A percentile compares a stretch with the other conserved stretches of the same genome.
These are phyloP conservation scores for Enhydra lutris DNA, from an alignment of 2,113 vertebrate species.

Conservation along the genomic window DNA sequence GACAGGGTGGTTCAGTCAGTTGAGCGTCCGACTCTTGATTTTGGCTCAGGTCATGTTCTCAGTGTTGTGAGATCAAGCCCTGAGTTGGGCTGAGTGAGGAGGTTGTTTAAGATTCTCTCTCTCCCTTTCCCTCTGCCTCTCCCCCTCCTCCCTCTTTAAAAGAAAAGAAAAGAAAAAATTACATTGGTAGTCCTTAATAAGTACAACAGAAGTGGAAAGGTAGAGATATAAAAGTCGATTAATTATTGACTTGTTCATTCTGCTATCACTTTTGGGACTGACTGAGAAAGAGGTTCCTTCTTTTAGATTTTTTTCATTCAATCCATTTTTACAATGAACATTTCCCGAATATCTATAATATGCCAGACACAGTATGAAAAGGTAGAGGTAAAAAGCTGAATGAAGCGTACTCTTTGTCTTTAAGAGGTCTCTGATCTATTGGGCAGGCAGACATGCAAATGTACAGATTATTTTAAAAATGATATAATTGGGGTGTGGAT, in stretches of 20 bases:
- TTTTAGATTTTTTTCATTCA: neutral
- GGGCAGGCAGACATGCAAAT: neutral
- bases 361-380: neutral
- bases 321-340: neutral
- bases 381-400: neutral
- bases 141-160: neutral
- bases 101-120: neutral
- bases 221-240: neutral
- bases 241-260: neutral
- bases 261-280: neutral
- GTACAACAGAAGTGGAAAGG: neutral
- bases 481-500: neutral
- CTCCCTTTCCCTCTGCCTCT: neutral
- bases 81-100: neutral
- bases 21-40: neutral
- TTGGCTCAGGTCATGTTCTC: neutral
- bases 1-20: neutral
- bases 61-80: neutral
- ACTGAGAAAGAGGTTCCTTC: neutral
- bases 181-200: neutral
- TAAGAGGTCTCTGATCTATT: neutral
- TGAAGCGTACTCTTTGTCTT: neutral
- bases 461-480: neutral
- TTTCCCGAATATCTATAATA: neutral
- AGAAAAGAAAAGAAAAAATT: neutral